These are phyloP conservation scores for Eristalis intricaria DNA, from an alignment of 2,888 invertebrate genomes.

Conservation along the genomic window DNA sequence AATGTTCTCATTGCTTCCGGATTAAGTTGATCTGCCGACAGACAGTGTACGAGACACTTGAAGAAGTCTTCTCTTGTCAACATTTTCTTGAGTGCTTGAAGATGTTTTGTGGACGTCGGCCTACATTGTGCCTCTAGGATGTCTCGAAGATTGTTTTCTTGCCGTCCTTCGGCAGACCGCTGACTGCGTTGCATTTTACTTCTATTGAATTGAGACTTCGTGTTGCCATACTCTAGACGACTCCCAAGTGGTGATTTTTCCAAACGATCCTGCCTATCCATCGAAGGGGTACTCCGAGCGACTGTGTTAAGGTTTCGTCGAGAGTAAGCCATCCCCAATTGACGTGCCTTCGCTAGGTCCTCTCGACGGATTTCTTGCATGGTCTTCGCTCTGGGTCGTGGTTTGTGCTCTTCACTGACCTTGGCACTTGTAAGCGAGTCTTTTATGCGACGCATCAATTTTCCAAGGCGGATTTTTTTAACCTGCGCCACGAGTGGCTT, in stretches of 20 bases:
- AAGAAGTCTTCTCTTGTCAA: slow-evolving; percentile 10
- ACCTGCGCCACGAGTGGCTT: slow-evolving; percentile 35
- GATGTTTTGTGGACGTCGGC: background rate
- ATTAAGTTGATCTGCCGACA: slow-evolving; percentile 5
- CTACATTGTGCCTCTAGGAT: background rate
- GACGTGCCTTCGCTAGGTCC: slow-evolving; percentile 35
- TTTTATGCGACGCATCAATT: slow-evolving; percentile 39
- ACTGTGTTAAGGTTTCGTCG: slow-evolving; percentile 28
- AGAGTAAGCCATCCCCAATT: slow-evolving; percentile 43
- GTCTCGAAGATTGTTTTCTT: background rate
- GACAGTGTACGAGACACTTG: slow-evolving; percentile 16
- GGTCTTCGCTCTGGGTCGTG: background rate
- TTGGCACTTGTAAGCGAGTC: slow-evolving; percentile 8
- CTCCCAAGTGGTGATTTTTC: slow-evolving; percentile 32
- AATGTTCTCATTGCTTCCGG: slow-evolving; percentile 1
- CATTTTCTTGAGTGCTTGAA: background rate
- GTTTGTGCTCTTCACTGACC: background rate
- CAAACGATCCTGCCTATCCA: background rate
- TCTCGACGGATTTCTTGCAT: slow-evolving; percentile 24
- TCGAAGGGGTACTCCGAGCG: background rate
- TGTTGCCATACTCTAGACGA: slow-evolving; percentile 50
- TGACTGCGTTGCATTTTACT: background rate
- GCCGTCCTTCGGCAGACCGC: background rate
- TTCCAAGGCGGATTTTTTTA: slow-evolving; percentile 47
- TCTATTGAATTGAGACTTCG: slow-evolving; percentile 24